Percentiles rank a stretch among this genome's conserved stretches.
phyloP scores from a whole-genome alignment of 2,113 vertebrate genomes.

The Nerophis lumbriciformis region DNA sequence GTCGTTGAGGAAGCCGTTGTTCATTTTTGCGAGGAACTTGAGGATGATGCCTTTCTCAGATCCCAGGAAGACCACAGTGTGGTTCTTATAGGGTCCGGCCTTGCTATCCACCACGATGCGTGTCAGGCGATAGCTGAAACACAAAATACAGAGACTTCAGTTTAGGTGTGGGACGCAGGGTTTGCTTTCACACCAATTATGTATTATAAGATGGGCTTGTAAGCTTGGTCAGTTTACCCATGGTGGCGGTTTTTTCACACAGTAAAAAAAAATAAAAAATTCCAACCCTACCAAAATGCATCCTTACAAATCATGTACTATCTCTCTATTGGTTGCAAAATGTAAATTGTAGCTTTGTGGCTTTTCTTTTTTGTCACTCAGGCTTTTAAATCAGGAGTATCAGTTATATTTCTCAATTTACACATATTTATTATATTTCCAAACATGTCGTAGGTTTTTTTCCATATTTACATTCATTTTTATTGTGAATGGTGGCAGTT shows the following conservation, averaged over 20 bases:
- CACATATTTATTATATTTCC: too few species aligned
- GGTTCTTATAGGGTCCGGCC: constrained; percentile 87
- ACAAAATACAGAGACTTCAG: constrained; percentile 6
- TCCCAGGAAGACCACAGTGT: constrained; percentile 94
- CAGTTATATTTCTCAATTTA: too few species aligned
- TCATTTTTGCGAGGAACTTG: constrained; percentile 93
- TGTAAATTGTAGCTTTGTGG: background rate
- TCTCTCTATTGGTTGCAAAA: background rate
- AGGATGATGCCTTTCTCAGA: constrained; percentile 95
- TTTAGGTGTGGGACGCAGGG: background rate
- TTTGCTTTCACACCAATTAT: too few species aligned
- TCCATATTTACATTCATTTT: too few species aligned
- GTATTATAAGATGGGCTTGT: too few species aligned
- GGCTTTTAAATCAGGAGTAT: too few species aligned
- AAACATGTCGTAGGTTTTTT: too few species aligned
- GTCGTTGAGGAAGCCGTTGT: constrained; percentile 88
- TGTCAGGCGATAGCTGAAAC: constrained; percentile 89
- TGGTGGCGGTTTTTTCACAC: too few species aligned
- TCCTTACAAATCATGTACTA: background rate
- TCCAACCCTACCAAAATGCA: background rate
- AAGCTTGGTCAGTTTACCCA: too few species aligned
- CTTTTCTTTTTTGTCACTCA: too few species aligned
- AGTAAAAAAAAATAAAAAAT: too few species aligned
- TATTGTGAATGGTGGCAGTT: too few species aligned
- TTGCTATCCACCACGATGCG: constrained; percentile 89